phyloP scores from a whole-genome alignment of 2,888 invertebrate genomes.

The Drosophila tripunctata region DNA sequence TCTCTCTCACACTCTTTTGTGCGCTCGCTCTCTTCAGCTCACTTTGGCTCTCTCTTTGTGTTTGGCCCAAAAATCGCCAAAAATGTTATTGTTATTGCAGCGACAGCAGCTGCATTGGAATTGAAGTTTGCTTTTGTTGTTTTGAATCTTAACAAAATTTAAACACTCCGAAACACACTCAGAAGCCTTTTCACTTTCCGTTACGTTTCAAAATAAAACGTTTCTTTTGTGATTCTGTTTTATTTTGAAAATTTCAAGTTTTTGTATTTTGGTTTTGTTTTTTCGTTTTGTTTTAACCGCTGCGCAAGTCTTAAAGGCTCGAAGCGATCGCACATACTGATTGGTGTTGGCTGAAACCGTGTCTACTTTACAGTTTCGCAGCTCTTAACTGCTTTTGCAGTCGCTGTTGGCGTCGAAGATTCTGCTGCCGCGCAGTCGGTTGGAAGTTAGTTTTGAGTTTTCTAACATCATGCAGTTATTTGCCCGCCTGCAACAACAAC shows the following conservation, averaged over 20 bases:
- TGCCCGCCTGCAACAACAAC: constrained; percentile 39
- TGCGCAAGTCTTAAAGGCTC: constrained; percentile 54
- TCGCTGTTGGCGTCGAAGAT: not conserved
- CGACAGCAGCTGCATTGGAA: constrained; percentile 41
- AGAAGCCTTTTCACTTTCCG: no score
- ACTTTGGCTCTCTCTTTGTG: constrained; percentile 12
- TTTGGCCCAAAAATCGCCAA: constrained; percentile 57
- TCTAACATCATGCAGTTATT: constrained; percentile 57
- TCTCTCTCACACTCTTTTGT: not conserved
- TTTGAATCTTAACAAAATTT: constrained; percentile 44
- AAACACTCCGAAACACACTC: no score
- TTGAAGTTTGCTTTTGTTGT: not conserved
- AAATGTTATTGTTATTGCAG: constrained; percentile 35
- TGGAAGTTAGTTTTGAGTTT: constrained; percentile 32
- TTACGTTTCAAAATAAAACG: no score
- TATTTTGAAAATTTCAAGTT: not conserved
- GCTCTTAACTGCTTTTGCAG: constrained; percentile 34
- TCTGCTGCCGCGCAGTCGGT: not conserved
- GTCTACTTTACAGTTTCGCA: constrained; percentile 29
- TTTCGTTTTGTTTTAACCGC: constrained; percentile 12
- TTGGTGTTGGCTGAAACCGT: constrained; percentile 46
- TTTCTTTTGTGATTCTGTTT: constrained; percentile 7
- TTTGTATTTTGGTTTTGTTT: not conserved
- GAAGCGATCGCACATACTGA: constrained; percentile 71
- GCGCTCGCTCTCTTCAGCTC: not conserved